Base-by-base conservation (phyloP, 2,797 vertebrate species). In the Rhynchotus rufescens region DNA sequence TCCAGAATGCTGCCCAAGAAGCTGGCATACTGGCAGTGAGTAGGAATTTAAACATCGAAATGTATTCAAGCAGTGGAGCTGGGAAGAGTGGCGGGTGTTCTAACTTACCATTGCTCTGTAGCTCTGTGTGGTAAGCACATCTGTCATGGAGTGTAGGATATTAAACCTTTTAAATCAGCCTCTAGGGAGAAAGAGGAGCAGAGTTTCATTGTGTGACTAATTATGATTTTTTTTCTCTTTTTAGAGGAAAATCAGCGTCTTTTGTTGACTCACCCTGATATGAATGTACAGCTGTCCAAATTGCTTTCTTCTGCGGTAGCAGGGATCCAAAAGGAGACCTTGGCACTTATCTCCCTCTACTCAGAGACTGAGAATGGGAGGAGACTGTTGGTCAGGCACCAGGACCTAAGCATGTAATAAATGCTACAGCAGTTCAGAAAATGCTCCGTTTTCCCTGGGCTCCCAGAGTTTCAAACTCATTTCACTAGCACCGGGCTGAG, bases 171-270 rank as follows among this genome's bases (percentile, higher is more conserved):
- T 45, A 60, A 59, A 79, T 86, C 57, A 17, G 45, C 22, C 32
- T 15, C 26, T 44, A 32, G 25, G 30, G 2, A 19, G 6, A 21
- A 26, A 45, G 38, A 6, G 30, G 34, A 57, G 7, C 1, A 30
- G 5, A 13, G 2, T 61, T 66, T 12, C 21, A 3, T 0, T 7
- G 25, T 14, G 30, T 84, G 79, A 3, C 21, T 23, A n/a, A 57
- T 79, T 32, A 80, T 36, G 6, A 9, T 3, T 40, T 5, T 15
- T 9, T 5, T 86, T 12, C 77, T 57, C 76, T 97, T 51, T 49
- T 8, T 25, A 99, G 99, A 98, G 69, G 98, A 98, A 94, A 99
- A 99, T 83, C 98, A 98, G 92, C 98, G 90, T 62, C 66, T 98
- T 12, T 93, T 99, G 23, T 71, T 99, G 94, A 87, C 91, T 26